phyloP scores from a whole-genome alignment of 1,140 invertebrate genomes.

The Dolichoris vasculosae region DNA sequence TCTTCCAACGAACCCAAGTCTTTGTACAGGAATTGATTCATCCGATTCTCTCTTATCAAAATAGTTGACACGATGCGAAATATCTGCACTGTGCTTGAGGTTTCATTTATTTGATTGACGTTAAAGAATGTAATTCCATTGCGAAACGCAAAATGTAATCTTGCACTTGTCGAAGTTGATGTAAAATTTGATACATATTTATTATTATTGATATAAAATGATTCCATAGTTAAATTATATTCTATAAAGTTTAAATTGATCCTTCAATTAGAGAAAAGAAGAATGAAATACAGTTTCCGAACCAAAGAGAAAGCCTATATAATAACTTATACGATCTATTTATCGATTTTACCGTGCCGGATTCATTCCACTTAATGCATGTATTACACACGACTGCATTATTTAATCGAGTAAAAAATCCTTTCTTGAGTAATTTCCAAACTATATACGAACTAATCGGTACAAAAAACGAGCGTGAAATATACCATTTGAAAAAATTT shows the following conservation, averaged over 20 bases:
- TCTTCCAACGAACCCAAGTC: background rate
- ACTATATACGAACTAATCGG: background rate
- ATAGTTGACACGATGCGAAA: background rate
- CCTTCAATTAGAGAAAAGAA: background rate
- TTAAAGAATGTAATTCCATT: background rate
- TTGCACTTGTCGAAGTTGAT: background rate
- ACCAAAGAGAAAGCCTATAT: constrained; percentile 18
- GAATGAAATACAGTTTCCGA: constrained; percentile 28
- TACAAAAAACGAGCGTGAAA: background rate
- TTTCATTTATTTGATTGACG: background rate
- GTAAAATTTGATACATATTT: background rate
- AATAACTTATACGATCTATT: constrained; percentile 17
- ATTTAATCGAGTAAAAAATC: constrained; percentile 8
- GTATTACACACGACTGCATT: background rate
- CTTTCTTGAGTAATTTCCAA: background rate
- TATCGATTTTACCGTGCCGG: background rate
- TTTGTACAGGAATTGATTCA: background rate
- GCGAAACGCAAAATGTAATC: background rate
- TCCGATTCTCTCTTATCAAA: background rate
- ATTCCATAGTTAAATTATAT: background rate
- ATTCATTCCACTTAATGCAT: constrained; percentile 15
- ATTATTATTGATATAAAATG: background rate
- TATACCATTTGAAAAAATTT: background rate
- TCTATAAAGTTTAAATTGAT: background rate
- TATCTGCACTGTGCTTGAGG: background rate